These are phyloP conservation scores for Argya squamiceps DNA, from an alignment of 2,797 vertebrate genomes.

Conservation along the genomic window DNA sequence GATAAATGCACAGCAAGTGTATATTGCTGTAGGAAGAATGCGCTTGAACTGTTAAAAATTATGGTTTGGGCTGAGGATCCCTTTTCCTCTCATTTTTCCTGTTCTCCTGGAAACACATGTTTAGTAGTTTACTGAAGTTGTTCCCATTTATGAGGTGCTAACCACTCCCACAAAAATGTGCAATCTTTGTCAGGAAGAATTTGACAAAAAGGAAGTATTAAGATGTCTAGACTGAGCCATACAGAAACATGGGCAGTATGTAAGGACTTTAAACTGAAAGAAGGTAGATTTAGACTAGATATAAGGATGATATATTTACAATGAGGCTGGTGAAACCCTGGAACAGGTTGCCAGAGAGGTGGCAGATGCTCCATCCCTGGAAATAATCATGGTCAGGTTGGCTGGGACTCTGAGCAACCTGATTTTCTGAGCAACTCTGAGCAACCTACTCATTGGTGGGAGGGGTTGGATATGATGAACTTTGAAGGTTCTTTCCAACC, in stretches of 20 bases:
- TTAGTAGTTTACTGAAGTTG: neutral
- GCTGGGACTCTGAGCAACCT: neutral
- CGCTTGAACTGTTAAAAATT: neutral
- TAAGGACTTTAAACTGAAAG: neutral
- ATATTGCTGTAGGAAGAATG: neutral
- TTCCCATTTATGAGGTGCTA: neutral
- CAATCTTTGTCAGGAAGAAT: neutral
- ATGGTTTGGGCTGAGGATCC: neutral
- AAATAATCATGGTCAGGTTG: neutral
- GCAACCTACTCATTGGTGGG: fast-evolving
- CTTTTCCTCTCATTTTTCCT: neutral
- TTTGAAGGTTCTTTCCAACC: neutral
- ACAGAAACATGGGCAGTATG: neutral
- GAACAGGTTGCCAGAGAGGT: neutral
- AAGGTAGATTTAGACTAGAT: neutral
- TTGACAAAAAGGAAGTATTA: neutral
- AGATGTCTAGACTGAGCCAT: neutral
- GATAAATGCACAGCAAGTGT: neutral
- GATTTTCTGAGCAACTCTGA: neutral
- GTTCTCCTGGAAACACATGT: neutral
- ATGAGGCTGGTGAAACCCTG: neutral
- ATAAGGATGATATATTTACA: neutral
- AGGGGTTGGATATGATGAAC: neutral
- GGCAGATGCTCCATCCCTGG: neutral
- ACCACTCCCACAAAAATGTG: neutral